Evolutionary conservation across 2,797 vertebrate species (phyloP).

Genomic region (Dicrostonyx torquatus): DNA sequence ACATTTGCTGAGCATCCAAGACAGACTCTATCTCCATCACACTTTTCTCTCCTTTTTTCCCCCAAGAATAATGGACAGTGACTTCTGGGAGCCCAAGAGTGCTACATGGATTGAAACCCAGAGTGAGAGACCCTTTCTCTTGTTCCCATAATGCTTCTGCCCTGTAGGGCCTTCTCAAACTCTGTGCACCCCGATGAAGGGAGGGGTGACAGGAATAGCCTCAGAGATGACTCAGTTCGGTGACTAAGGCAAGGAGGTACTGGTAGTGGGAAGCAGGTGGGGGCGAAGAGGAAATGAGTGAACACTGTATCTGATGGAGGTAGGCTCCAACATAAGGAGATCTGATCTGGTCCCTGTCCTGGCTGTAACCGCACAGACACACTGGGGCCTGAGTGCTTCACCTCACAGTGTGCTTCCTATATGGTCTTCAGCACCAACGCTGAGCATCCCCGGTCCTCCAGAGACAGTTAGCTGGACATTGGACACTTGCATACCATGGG

Average conservation of each 20-base stretch:
- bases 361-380: slow-evolving; percentile 73
- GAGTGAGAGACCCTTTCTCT: neutral
- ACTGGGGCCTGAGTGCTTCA: slow-evolving; percentile 1
- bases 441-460: neutral
- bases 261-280: slow-evolving; percentile 64
- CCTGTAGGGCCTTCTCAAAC: slow-evolving; percentile 80
- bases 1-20: neutral
- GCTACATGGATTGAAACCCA: neutral
- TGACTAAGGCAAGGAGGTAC: slow-evolving; percentile 83
- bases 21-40: neutral
- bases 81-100: neutral
- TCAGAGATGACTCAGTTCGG: slow-evolving; percentile 84
- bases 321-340: slow-evolving; percentile 4
- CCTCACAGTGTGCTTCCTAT: neutral
- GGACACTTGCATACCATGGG: neutral
- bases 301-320: slow-evolving; percentile 80
- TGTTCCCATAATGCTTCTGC: slow-evolving; percentile 70
- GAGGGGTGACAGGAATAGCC: slow-evolving; percentile 81
- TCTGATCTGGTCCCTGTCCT: slow-evolving; percentile 35
- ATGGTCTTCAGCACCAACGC: neutral
- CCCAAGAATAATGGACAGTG: neutral
- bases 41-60: neutral
- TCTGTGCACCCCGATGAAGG: slow-evolving; percentile 80
- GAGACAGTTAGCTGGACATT: neutral
- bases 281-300: slow-evolving; percentile 77